phyloP scores from a whole-genome alignment of 2,797 vertebrate genomes.

The Propithecus deckenii region DNA sequence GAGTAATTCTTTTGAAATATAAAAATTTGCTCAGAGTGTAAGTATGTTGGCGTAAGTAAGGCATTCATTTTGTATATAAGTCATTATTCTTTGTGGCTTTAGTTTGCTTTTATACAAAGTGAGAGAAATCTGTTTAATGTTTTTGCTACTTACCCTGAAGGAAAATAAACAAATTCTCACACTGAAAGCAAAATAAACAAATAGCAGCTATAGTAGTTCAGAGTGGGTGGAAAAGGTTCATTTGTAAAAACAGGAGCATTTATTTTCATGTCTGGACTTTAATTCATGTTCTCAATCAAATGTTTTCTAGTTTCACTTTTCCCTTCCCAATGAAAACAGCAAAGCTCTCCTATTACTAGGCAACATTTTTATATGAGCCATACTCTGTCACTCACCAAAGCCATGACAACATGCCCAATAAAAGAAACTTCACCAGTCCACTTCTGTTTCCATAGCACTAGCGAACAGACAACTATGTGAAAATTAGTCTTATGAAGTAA shows the following conservation, averaged over 20 bases:
- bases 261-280: not conserved
- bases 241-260: not conserved
- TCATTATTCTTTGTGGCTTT: not conserved
- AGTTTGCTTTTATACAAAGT: not conserved
- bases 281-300: not conserved
- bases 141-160: not conserved
- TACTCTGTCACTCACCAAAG: not conserved
- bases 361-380: not conserved
- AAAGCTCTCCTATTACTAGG: not conserved
- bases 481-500: not conserved
- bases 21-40: not conserved
- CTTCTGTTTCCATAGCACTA: not conserved
- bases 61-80: not conserved
- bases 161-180: constrained; percentile 10
- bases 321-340: not conserved
- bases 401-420: not conserved
- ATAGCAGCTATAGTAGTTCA: not conserved
- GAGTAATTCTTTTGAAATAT: not conserved
- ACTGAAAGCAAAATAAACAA: constrained; percentile 18
- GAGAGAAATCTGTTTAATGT: not conserved
- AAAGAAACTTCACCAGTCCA: not conserved
- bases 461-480: not conserved
- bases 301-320: not conserved
- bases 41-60: not conserved
- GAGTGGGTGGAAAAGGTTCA: not conserved